A percentile compares a stretch with the other conserved stretches of the same genome.
Conservation (phyloP, 2,113 vertebrate genomes). For the Rallus limicola region DNA sequence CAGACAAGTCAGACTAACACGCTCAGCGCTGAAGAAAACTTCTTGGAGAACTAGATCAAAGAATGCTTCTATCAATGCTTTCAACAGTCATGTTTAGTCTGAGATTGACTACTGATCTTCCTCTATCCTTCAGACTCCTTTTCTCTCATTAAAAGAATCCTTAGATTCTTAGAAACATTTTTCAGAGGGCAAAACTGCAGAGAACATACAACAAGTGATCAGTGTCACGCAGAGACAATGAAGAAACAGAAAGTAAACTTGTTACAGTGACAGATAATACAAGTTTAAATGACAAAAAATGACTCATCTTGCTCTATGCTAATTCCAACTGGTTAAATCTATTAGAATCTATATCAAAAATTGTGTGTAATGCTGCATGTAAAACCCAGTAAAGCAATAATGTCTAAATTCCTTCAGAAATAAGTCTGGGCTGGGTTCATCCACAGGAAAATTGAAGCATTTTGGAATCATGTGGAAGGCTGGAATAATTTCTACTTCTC, state of each 20-base stretch:
- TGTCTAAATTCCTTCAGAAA: neutral
- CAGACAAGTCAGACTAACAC: neutral
- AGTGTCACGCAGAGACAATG: neutral
- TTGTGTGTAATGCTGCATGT: neutral
- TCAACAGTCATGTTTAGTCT: neutral
- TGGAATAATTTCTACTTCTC: neutral
- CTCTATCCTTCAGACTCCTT: neutral
- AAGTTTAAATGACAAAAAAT: neutral
- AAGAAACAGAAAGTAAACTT: neutral
- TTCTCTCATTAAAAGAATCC: constrained; percentile 11
- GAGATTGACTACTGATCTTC: neutral
- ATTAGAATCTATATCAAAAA: neutral
- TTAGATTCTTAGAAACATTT: neutral
- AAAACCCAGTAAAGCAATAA: neutral
- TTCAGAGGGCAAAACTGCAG: neutral
- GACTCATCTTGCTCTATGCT: neutral
- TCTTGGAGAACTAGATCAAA: constrained; percentile 10
- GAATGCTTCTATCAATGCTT: neutral
- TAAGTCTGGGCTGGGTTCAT: neutral
- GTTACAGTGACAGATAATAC: neutral
- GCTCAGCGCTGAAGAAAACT: neutral
- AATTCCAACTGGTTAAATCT: neutral
- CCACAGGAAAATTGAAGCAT: neutral
- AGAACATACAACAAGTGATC: neutral
- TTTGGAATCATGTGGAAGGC: neutral